Evolutionary conservation across 2,113 vertebrate genomes (phyloP).

Genomic region (Protobothrops flavoviridis): DNA sequence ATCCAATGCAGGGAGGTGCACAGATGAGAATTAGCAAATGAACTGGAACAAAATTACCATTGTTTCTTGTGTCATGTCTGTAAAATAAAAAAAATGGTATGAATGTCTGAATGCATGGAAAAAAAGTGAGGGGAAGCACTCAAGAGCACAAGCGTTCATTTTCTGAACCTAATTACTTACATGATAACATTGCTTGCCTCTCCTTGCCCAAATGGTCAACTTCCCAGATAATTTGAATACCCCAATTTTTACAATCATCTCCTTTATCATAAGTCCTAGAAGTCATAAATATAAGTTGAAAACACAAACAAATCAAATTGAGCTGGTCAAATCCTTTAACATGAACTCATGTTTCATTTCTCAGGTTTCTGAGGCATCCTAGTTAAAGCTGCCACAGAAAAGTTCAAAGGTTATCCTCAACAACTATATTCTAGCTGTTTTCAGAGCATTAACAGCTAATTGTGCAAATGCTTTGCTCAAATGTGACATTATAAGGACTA

Average conservation of each 20-base stretch:
- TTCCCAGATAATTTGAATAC: neutral
- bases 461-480: no score
- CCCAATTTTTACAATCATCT: no score
- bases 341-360: no score
- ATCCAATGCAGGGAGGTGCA: neutral
- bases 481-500: neutral
- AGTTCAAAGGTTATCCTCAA: no score
- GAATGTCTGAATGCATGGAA: neutral
- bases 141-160: neutral
- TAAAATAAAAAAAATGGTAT: neutral
- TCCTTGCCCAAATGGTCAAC: neutral
- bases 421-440: no score
- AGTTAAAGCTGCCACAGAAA: no score
- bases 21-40: neutral
- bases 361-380: no score
- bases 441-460: no score
- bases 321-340: no score
- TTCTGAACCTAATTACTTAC: neutral
- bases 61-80: neutral
- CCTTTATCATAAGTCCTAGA: no score
- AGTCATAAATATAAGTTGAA: no score
- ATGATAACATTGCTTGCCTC: neutral
- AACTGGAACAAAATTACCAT: neutral
- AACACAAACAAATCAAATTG: no score
- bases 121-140: neutral